Conservation (phyloP, 2,113 vertebrate species). For the Arenaria interpres region DNA sequence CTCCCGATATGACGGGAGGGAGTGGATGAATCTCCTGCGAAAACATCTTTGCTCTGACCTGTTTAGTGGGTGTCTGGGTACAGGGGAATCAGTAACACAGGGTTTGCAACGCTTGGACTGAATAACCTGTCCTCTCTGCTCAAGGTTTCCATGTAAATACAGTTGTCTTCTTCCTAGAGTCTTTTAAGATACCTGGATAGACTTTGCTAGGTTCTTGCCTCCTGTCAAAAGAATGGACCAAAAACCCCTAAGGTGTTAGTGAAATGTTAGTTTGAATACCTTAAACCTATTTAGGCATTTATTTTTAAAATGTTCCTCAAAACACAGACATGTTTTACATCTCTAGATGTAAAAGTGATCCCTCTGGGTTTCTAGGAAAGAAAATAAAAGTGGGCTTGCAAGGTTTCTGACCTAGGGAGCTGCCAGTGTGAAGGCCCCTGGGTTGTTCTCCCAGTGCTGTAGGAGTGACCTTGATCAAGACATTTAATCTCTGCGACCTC, state of each 20-base stretch:
- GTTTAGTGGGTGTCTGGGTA: not conserved
- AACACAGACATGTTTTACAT: not conserved
- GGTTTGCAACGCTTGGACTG: not conserved
- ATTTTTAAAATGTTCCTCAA: not conserved
- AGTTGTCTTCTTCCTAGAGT: not conserved
- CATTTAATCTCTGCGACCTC: not conserved
- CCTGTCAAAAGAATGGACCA: not conserved
- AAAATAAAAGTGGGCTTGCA: not conserved
- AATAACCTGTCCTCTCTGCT: not conserved
- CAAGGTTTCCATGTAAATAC: not conserved
- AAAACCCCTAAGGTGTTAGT: fast-evolving
- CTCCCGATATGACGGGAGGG: fast-evolving
- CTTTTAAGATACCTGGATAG: not conserved
- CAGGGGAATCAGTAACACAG: not conserved
- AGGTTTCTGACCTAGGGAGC: not conserved
- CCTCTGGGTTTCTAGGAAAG: not conserved
- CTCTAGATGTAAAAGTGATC: not conserved
- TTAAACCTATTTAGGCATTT: not conserved
- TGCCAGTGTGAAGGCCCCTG: not conserved
- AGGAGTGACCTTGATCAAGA: not conserved
- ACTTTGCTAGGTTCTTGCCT: not conserved
- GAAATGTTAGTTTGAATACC: not conserved
- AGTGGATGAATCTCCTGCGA: not conserved
- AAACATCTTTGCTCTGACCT: not conserved
- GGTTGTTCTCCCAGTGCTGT: not conserved